These are phyloP conservation scores for Caenorhabditis zanzibari DNA, from an alignment of 2,888 invertebrate species.

Conservation along the genomic window DNA sequence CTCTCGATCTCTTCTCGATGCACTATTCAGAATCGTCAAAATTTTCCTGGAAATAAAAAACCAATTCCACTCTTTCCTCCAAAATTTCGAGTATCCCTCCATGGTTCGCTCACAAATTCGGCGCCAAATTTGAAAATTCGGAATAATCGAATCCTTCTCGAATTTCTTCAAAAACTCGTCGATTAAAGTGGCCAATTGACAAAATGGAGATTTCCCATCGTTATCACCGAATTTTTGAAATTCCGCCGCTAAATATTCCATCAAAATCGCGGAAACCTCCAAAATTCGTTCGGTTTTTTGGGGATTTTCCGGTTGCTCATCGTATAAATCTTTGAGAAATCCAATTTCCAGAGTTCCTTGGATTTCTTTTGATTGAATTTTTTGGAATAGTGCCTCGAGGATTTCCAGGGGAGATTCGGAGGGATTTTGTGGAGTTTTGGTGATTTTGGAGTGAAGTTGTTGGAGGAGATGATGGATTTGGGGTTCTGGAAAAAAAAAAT, in stretches of 20 bases:
- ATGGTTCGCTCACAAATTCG: constrained; percentile 5
- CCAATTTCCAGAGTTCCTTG: neutral
- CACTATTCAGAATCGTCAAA: constrained; percentile 4
- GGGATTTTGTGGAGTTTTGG: neutral
- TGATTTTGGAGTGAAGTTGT: constrained; percentile 15
- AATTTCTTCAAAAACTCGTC: constrained; percentile 16
- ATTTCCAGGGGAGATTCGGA: neutral
- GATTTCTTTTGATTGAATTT: neutral
- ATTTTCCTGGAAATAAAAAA: constrained; percentile 13
- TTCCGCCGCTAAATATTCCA: constrained; percentile 11
- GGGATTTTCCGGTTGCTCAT: constrained; percentile 6
- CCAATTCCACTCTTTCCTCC: constrained; percentile 39
- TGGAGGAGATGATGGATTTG: constrained; percentile 4
- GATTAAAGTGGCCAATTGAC: constrained; percentile 5
- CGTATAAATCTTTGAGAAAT: constrained; percentile 9
- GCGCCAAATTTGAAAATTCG: neutral
- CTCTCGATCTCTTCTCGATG: neutral
- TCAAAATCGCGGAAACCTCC: constrained; percentile 30
- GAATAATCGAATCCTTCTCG: neutral
- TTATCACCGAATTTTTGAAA: constrained; percentile 31
- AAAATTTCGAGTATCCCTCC: constrained; percentile 9
- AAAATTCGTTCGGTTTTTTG: constrained; percentile 2
- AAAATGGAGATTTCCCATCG: constrained; percentile 25
- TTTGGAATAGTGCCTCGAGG: constrained; percentile 20
- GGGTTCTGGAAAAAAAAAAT: constrained; percentile 22